phyloP scores from a whole-genome alignment of 2,888 invertebrate species.

The Clanis bilineata region DNA sequence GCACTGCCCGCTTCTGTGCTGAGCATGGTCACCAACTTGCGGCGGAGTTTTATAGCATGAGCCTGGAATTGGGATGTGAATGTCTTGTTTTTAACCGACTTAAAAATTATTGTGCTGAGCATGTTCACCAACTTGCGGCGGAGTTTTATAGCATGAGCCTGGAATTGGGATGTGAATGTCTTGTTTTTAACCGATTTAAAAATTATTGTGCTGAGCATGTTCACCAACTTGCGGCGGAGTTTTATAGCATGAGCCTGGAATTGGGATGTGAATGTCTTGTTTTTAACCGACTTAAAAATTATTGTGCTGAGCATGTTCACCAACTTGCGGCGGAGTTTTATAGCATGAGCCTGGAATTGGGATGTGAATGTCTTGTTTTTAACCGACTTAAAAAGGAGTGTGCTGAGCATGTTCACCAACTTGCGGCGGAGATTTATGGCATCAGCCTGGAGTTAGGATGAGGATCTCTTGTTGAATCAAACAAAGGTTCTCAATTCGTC shows the following conservation, averaged over 20 bases:
- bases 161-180: too few relatives aligned
- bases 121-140: slow-evolving; percentile 66
- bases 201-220: slow-evolving; percentile 47
- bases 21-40: slow-evolving; percentile 65
- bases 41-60: slow-evolving; percentile 69
- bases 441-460: too few relatives aligned
- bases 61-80: slow-evolving; percentile 50
- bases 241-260: slow-evolving; percentile 63
- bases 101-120: slow-evolving; percentile 38
- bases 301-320: slow-evolving; percentile 56
- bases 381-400: too few relatives aligned
- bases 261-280: too few relatives aligned
- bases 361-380: neutral
- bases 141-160: slow-evolving; percentile 70
- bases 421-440: too few relatives aligned
- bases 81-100: neutral
- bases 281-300: too few relatives aligned
- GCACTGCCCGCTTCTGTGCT: slow-evolving; percentile 52
- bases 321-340: slow-evolving; percentile 69
- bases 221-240: slow-evolving; percentile 66
- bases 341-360: slow-evolving; percentile 55
- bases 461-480: too few relatives aligned
- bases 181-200: neutral
- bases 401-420: too few relatives aligned
- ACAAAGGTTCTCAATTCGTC: too few relatives aligned